Base-by-base conservation (phyloP, 1,140 invertebrate genomes). In the Frieseomelitta varia region DNA sequence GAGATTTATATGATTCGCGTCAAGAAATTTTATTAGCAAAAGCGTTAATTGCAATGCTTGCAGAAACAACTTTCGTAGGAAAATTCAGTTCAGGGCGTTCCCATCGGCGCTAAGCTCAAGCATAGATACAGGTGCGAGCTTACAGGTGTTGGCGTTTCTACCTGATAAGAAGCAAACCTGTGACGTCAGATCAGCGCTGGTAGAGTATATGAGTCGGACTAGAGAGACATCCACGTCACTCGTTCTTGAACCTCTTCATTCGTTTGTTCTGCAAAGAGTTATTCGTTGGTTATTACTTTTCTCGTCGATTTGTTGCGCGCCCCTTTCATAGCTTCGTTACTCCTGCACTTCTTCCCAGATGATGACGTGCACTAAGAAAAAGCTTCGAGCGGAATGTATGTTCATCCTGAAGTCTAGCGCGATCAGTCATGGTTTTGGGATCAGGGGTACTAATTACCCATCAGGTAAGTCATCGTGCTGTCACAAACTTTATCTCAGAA, bases 141-240 rank as follows among this genome's bases (percentile, higher is more conserved):
- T 90, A 89, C 89, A 90, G 89, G 89, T 90, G 86, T 90, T 90
- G 88, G 89, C 85, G 73, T 90, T 86, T 85, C 87, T 90, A 63
- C 79, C 87, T 93, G 93, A 94, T 94, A 94, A 94, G 93, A 92
- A 93, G 93, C 82, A 90, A 91, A 89, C 88, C 92, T 89, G 92
- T 95, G 94, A 95, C 94, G 94, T 94, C 94, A 94, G 90, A 90
- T 91, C 90, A 90, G 80, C 90, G 88, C 92, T 91, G 77, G 84
- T 92, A 93, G 94, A 90, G 94, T 95, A 95, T 95, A 95, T 95
- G 92, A 95, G 93, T 91, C 91, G 91, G 90, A 84, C 91, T 91
- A 67, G 83, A 88, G 90, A 90, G 85, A 89, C 89, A 85, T 94
- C 92, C 94, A 94, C 93, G 94, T 95, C 94, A 95, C 92, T 94